phyloP scores from a whole-genome alignment of 2,888 invertebrate species.

The Boloria euphrosyne region DNA sequence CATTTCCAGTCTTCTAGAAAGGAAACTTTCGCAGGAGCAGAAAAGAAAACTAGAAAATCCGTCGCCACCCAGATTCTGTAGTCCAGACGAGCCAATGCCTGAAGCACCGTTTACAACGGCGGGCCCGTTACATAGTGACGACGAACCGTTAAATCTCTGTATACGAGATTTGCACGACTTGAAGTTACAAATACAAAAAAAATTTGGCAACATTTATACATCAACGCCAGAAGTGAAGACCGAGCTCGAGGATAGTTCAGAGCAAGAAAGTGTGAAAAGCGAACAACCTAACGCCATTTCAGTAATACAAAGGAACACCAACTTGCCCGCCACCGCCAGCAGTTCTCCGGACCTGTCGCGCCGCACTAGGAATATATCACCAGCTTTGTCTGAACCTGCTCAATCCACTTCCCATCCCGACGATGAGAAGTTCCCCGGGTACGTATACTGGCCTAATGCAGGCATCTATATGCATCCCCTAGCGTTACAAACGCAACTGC shows the following conservation, averaged over 20 bases:
- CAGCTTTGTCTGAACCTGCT: constrained; percentile 69
- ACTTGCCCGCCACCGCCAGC: constrained; percentile 65
- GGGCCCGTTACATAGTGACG: constrained; percentile 67
- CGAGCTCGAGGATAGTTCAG: constrained; percentile 79
- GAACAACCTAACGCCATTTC: constrained; percentile 75
- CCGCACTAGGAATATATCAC: constrained; percentile 57
- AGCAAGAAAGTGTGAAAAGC: constrained; percentile 67
- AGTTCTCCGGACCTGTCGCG: constrained; percentile 72
- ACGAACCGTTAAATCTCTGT: constrained; percentile 92
- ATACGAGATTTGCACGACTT: constrained; percentile 88
- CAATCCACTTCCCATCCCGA: constrained; percentile 63
- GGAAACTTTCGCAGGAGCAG: constrained; percentile 86
- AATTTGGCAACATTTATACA: constrained; percentile 84
- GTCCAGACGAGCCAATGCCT: constrained; percentile 66
- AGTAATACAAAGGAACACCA: constrained; percentile 74
- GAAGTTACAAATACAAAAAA: constrained; percentile 84
- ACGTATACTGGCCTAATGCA: constrained; percentile 87
- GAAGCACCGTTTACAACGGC: constrained; percentile 63
- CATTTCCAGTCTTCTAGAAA: constrained; percentile 86
- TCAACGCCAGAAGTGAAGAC: constrained; percentile 82
- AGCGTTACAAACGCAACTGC: constrained; percentile 86
- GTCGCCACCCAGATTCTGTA: constrained; percentile 62
- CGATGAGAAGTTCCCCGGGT: constrained; percentile 75
- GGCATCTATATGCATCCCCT: constrained; percentile 89
- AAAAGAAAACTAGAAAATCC: constrained; percentile 69